Evolutionary conservation across 92 coral and sea anemone genomes (phyloP), one percentile per base, ranked within the genome.

Genomic region (Hydrozoanthus gracilis): DNA sequence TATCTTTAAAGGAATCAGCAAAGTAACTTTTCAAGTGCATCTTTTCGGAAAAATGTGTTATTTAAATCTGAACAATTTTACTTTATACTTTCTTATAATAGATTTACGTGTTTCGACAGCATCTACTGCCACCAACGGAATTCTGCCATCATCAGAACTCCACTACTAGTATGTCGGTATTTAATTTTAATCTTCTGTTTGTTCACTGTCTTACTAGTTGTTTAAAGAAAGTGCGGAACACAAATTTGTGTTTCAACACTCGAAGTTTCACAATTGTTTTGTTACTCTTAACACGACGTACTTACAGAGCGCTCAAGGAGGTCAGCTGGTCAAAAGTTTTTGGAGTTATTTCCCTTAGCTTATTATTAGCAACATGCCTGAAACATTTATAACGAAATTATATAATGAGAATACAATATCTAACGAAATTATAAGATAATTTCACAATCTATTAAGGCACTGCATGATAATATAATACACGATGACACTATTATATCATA

Each of bases 281-380:
- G 17, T 15, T 14, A 11, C 13, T 62, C 44, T 69, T 16, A 4
- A 47, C 7, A 8, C 6, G 14, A 18, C 65, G 12, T 78, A 78
- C 83, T 58, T 61, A 78, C 83, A 78, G 66, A 4, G 72, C 8
- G 70, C 46, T 44, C 44, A 78, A 78, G 18, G 83, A 78, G 15
- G 44, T 5, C 49, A 78, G 47, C 12, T 9, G 3, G 48, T 78
- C 83, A 58, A 78, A 78, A 14, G 83, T 62, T 7, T 55, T 71
- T 3, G 83, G 83, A 7, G 8, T 12, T 13, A 78, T 78, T 39
- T 78, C 44, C 20, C n/a, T 70, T 55, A 78, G 61, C 52, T 48
- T 52, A 44, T 78, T 78, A 71, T 60, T 78, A 58, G 18, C 70
- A 60, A 44, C 14, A n/a, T 60, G 39, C 44, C 83, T 78, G 44